phyloP scores from a whole-genome alignment of 1,140 invertebrate species.

The Zaprionus capensis region DNA sequence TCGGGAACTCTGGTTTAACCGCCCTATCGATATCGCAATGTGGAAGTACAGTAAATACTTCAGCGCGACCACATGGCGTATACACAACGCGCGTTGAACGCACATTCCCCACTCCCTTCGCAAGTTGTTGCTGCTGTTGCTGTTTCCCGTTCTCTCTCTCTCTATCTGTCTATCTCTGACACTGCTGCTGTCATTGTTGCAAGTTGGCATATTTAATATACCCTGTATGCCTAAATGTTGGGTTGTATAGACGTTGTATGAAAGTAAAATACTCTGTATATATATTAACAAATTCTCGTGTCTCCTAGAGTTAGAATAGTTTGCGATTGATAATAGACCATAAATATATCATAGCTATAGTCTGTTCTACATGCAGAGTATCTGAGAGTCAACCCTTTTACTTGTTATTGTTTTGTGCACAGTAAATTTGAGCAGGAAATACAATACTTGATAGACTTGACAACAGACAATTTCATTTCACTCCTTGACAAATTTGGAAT shows the following conservation, averaged over 20 bases:
- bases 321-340: too few species aligned
- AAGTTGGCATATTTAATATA: constrained; percentile 2
- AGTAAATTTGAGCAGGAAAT: not conserved
- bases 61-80: constrained; percentile 43
- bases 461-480: not conserved
- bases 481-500: not conserved
- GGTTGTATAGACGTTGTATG: not conserved
- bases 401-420: not conserved
- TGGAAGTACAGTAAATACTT: constrained; percentile 23
- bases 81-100: constrained; percentile 39
- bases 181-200: constrained; percentile 14
- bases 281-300: too few species aligned
- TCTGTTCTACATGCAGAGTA: not conserved
- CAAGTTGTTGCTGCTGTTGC: not conserved
- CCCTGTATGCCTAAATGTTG: not conserved
- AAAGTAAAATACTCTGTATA: not conserved
- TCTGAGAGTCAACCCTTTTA: not conserved
- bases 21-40: constrained; percentile 33
- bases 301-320: too few species aligned
- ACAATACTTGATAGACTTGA: not conserved
- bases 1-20: constrained; percentile 31
- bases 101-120: constrained; percentile 18
- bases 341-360: too few species aligned
- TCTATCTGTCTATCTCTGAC: constrained; percentile 3
- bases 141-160: not conserved